Evolutionary conservation across 1,140 invertebrate genomes (phyloP), one percentile per base, ranked within the genome.

Genomic region (Copidosoma floridanum): DNA sequence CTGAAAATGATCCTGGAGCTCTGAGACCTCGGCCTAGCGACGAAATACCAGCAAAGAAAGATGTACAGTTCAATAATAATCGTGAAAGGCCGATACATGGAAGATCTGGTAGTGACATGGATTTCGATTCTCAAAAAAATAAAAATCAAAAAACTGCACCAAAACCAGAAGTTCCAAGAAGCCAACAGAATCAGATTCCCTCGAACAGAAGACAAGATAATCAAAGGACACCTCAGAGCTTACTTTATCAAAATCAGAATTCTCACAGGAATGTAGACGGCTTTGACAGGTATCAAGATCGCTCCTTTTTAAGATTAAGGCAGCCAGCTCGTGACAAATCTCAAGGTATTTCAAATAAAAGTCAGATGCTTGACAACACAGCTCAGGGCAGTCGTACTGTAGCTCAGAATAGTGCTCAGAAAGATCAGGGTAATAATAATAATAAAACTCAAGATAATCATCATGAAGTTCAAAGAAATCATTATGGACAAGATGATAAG

Each of bases 1-100:
- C 62, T 81, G 43, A 56, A 37, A 35, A 56, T 43, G 43, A 27
- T 27, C 20, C 20, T 32, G 20, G 1, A 23, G 35, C 38, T n/a
- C 48, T 51, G 21, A 18, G 29, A 6, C 11, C 16, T 16, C 35
- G 27, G 20, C 2, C 50, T 3, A 23, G 2, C 5, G 12, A 3
- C 1, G 27, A 21, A 21, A 52, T 38, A 24, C 11, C 27, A n/a
- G 4, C 37, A 40, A 40, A n/a, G 14, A 40, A n/a, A 7, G 14
- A 40, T 3, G 18, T 7, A 20, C 2, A 40, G 35, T 29, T 20
- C 20, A 46, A 46, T 26, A 51, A 24, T 41, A 32, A 5, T 44
- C 47, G 24, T 26, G 47, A 52, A 43, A 40, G 26, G 32, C 40
- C 26, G n/a, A 48, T 46, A 2, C 14, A 51, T 23, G 27, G 46